Conservation (phyloP, 2,797 vertebrate species). For the Perodicticus potto region DNA sequence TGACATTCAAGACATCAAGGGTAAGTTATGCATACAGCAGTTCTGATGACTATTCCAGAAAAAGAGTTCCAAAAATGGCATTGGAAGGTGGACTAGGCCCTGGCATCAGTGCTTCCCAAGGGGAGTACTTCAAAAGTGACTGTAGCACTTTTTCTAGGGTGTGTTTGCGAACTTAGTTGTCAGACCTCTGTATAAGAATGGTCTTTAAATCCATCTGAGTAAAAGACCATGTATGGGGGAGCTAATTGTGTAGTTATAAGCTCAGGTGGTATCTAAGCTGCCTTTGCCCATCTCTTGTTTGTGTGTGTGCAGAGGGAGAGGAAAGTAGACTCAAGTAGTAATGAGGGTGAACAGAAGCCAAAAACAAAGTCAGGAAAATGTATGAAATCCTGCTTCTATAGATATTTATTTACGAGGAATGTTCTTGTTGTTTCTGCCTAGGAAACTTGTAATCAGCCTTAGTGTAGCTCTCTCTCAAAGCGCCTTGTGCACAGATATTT, state of each 20-base stretch:
- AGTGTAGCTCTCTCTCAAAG: not conserved
- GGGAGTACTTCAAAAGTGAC: too few relatives aligned
- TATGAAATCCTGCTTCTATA: not conserved
- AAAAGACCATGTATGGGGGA: not conserved
- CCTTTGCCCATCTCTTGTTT: not conserved
- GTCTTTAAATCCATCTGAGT: not conserved
- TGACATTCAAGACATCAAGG: too few relatives aligned
- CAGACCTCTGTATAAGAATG: not conserved
- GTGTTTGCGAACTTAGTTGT: too few relatives aligned
- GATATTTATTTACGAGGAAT: not conserved
- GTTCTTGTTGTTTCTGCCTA: not conserved
- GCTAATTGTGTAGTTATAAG: not conserved
- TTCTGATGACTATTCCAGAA: too few relatives aligned
- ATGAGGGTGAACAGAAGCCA: not conserved
- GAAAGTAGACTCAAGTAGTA: not conserved
- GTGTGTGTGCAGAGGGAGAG: too few relatives aligned
- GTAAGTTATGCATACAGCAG: too few relatives aligned
- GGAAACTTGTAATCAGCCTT: not conserved
- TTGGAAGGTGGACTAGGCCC: too few relatives aligned
- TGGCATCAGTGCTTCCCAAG: too few relatives aligned
- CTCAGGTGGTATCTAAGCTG: not conserved
- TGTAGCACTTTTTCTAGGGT: too few relatives aligned
- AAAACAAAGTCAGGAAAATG: not conserved
- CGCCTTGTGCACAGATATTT: not conserved
- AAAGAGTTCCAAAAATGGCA: too few relatives aligned